These are phyloP conservation scores for Pica pica DNA, from an alignment of 2,113 vertebrate genomes.

Conservation along the genomic window DNA sequence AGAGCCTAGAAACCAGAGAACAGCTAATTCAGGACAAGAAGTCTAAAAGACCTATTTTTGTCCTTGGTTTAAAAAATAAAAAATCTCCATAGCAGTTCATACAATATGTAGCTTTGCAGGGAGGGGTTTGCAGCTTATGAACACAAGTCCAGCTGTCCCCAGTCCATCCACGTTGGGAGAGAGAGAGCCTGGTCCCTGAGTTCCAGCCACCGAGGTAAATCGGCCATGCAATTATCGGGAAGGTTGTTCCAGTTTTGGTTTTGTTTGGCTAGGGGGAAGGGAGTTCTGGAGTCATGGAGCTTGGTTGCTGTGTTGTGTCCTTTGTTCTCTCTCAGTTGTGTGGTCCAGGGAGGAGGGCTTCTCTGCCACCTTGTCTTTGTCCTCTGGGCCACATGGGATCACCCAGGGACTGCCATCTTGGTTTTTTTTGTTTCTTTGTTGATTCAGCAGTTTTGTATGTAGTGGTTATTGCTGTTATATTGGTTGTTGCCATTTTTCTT, in stretches of 20 bases:
- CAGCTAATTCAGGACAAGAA: neutral
- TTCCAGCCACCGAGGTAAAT: no score
- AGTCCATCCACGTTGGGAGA: no score
- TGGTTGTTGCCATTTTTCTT: neutral
- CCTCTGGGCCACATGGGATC: neutral
- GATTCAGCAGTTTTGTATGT: neutral
- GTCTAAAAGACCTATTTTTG: neutral
- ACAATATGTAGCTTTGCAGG: neutral
- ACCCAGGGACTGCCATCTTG: neutral
- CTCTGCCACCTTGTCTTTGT: neutral
- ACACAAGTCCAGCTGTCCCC: neutral
- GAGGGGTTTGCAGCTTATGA: neutral
- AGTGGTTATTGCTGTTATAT: neutral
- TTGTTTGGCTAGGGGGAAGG: neutral
- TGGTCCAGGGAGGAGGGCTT: no score
- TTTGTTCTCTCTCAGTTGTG: neutral
- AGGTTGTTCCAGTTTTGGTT: neutral
- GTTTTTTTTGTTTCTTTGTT: no score
- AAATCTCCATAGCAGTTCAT: neutral
- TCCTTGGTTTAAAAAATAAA: neutral
- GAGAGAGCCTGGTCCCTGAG: neutral
- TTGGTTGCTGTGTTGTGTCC: neutral
- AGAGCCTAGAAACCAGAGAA: neutral
- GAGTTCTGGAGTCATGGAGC: neutral
- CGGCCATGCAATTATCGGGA: accelerated